Evolutionary conservation across 2,113 vertebrate genomes (phyloP).

Genomic region (Macquaria ambigua): DNA sequence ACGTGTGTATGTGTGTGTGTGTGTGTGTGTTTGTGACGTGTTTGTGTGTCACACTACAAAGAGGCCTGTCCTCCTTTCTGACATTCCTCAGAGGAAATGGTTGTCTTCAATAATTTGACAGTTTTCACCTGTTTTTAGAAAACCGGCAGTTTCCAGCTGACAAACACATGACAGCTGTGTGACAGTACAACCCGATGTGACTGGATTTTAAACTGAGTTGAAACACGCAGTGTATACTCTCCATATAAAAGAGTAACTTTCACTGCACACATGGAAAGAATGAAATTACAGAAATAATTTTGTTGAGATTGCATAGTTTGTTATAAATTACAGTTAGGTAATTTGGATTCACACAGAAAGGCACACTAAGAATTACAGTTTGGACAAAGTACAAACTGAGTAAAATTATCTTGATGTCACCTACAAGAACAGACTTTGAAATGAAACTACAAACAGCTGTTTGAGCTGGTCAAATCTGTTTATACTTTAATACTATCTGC

Average conservation of each 20-base stretch:
- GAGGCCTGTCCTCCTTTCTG: slow-evolving; percentile 36
- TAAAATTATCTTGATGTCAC: background rate
- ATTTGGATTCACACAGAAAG: background rate
- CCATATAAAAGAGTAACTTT: background rate
- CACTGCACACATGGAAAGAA: background rate
- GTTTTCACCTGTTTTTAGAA: slow-evolving; percentile 15
- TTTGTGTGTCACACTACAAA: slow-evolving; percentile 29
- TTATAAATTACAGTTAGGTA: background rate
- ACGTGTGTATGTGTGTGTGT: background rate
- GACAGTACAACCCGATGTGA: background rate
- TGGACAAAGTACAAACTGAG: background rate
- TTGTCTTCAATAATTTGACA: slow-evolving; percentile 24
- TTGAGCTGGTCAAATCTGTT: background rate
- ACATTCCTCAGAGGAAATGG: slow-evolving; percentile 18
- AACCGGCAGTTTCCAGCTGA: background rate
- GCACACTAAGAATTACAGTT: background rate
- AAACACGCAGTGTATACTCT: background rate
- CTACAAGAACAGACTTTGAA: background rate
- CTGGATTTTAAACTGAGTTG: background rate
- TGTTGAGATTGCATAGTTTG: background rate
- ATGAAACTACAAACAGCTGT: background rate
- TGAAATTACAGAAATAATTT: background rate
- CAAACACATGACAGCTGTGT: background rate
- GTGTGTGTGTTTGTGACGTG: background rate
- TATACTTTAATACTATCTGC: background rate